Conservation (phyloP, 2,888 invertebrate species). For the Dynastes grantii region DNA sequence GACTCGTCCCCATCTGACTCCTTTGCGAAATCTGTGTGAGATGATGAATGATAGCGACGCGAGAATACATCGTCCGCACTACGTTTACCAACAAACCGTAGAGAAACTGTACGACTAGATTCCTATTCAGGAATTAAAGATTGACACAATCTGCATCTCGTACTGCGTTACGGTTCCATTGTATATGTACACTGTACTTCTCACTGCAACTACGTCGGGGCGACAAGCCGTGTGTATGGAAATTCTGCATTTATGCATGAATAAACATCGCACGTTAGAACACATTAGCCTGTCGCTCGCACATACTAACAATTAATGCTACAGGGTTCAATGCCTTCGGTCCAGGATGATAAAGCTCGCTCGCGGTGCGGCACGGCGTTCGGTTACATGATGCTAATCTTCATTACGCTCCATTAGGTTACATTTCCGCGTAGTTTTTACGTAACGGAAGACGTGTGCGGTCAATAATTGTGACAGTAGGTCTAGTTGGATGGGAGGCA, state of each 20-base stretch:
- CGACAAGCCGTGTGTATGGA: slow-evolving; percentile 22
- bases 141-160: slow-evolving; percentile 13
- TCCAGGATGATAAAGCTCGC: not conserved
- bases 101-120: not conserved
- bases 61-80: not conserved
- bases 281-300: slow-evolving; percentile 26
- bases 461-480: not conserved
- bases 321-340: slow-evolving; percentile 37
- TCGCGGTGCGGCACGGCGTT: not conserved
- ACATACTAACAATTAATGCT: slow-evolving; percentile 34
- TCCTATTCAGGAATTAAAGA: slow-evolving; percentile 14
- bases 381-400: not conserved
- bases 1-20: no score
- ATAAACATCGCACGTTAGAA: slow-evolving; percentile 30
- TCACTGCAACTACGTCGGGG: not conserved
- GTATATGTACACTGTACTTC: not conserved
- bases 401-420: not conserved
- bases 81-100: not conserved
- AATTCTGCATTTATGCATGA: slow-evolving; percentile 40
- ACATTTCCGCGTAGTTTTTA: not conserved
- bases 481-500: no score
- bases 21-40: not conserved
- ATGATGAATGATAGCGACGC: not conserved
- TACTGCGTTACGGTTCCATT: not conserved
- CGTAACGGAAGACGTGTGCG: not conserved